Evolutionary conservation across 2,888 invertebrate species (phyloP).

Genomic region (Folsomia candida): DNA sequence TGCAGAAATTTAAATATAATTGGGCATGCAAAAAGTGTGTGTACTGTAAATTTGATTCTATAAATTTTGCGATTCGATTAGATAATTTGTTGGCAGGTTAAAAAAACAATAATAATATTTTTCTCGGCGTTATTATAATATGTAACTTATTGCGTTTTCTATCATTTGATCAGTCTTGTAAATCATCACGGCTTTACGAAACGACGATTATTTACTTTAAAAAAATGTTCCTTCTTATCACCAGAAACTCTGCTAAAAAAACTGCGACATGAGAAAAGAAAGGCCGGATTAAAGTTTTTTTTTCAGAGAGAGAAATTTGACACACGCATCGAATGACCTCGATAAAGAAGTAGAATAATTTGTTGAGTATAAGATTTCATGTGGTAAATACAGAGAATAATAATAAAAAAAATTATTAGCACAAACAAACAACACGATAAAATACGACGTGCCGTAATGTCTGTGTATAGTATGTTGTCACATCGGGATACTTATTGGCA

Average conservation of each 20-base stretch:
- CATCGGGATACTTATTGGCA: constrained; percentile 7
- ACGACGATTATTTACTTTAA: neutral
- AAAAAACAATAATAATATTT: constrained; percentile 6
- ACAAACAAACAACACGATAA: neutral
- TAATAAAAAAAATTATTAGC: neutral
- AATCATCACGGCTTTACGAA: constrained; percentile 43
- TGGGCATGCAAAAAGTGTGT: too few relatives aligned
- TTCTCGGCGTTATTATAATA: constrained; percentile 1
- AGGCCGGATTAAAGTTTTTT: too few relatives aligned
- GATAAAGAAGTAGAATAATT: neutral
- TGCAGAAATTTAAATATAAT: too few relatives aligned
- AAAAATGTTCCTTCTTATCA: constrained; percentile 8
- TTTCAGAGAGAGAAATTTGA: too few relatives aligned
- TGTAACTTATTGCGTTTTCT: neutral
- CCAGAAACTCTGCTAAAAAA: too few relatives aligned
- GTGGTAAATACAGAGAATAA: neutral
- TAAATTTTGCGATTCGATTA: too few relatives aligned
- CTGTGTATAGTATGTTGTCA: neutral
- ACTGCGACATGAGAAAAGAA: too few relatives aligned
- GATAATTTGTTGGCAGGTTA: constrained; percentile 7
- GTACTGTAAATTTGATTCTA: too few relatives aligned
- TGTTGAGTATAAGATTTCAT: neutral
- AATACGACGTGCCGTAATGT: neutral
- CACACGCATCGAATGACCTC: too few relatives aligned
- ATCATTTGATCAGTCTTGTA: constrained; percentile 44